Percentiles rank a stretch among this genome's conserved stretches.
These are phyloP conservation scores for Diachasma alloeum DNA, from an alignment of 1,140 invertebrate genomes.

Conservation along the genomic window DNA sequence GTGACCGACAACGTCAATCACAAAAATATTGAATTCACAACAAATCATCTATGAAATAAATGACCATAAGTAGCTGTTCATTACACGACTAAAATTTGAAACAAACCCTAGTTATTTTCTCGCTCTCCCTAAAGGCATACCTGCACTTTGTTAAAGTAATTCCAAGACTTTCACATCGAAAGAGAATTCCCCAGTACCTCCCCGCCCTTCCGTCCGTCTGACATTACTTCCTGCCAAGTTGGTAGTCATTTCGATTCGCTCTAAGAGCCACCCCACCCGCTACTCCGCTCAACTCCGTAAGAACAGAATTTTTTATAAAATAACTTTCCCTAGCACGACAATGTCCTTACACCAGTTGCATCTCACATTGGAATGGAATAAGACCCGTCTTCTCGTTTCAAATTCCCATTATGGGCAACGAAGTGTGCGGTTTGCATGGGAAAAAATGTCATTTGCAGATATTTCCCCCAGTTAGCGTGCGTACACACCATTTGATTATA, in stretches of 20 bases:
- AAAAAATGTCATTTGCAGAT: background rate
- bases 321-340: background rate
- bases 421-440: background rate
- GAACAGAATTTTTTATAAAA: slow-evolving; percentile 22
- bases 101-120: background rate
- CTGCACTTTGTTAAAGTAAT: slow-evolving; percentile 18
- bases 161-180: slow-evolving; percentile 56
- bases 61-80: no score
- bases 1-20: no score
- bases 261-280: slow-evolving; percentile 49
- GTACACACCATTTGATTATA: background rate
- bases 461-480: background rate
- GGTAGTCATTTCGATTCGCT: slow-evolving; percentile 54
- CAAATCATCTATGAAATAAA: no score
- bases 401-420: background rate
- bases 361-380: slow-evolving; percentile 9
- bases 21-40: no score
- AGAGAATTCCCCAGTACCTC: slow-evolving; percentile 61
- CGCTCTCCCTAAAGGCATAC: background rate
- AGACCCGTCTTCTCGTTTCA: background rate
- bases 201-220: slow-evolving; percentile 41
- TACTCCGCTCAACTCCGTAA: slow-evolving; percentile 33
- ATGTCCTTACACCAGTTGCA: slow-evolving; percentile 44
- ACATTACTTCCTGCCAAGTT: no score
- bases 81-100: no score